phyloP scores from a whole-genome alignment of 2,113 vertebrate species.

The Bubo bubo region DNA sequence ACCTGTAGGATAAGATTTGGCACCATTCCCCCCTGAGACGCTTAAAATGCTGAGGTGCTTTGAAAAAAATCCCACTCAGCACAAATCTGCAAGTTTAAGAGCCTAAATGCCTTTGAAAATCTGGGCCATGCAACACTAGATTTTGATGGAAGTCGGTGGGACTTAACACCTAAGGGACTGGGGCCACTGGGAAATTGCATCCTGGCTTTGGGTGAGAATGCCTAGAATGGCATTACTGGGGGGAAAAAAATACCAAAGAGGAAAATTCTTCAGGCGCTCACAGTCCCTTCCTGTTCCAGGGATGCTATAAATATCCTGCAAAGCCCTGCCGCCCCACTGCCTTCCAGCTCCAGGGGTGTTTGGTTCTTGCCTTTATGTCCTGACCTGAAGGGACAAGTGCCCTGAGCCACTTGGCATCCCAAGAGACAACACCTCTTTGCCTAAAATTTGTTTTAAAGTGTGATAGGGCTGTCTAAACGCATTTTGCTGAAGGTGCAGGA shows the following conservation, averaged over 20 bases:
- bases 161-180: conserved; percentile 11
- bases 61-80: not conserved
- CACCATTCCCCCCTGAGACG: not conserved
- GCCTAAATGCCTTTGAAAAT: not conserved
- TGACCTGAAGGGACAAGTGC: not conserved
- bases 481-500: not conserved
- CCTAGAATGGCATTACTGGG: not conserved
- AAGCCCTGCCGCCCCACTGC: not conserved
- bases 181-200: not conserved
- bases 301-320: not conserved
- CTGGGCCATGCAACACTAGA: not conserved
- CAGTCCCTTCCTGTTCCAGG: not conserved
- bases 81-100: conserved; percentile 19
- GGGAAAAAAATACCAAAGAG: not conserved
- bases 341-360: not conserved
- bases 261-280: not conserved
- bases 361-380: not conserved
- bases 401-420: not conserved
- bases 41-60: conserved; percentile 36
- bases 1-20: conserved; percentile 10
- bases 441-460: not conserved
- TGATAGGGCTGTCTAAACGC: not conserved
- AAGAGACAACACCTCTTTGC: not conserved
- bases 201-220: not conserved
- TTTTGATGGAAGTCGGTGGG: not conserved